These are phyloP conservation scores for Zygogramma bicolorata DNA, from an alignment of 2,888 invertebrate genomes.

Conservation along the genomic window DNA sequence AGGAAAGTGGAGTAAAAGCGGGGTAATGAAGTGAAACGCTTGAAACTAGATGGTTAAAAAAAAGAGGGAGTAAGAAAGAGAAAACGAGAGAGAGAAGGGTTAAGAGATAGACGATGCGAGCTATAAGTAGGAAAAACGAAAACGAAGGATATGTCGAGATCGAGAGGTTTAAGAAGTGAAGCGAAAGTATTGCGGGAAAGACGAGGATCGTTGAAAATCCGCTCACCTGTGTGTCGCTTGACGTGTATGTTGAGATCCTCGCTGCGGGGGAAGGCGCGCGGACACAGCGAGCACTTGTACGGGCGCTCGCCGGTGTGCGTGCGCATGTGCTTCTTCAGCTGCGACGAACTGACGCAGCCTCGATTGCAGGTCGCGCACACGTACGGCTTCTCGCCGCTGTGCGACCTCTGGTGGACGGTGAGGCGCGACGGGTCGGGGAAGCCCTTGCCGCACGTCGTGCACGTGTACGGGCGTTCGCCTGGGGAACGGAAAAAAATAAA, in stretches of 20 bases:
- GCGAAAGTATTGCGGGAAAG: too few species aligned
- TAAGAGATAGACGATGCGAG: too few species aligned
- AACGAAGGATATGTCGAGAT: too few species aligned
- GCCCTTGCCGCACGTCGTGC: constrained; percentile 66
- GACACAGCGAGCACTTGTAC: constrained; percentile 63
- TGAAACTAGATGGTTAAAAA: too few species aligned
- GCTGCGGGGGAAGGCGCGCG: constrained; percentile 61
- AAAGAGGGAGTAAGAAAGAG: too few species aligned
- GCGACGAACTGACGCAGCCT: constrained; percentile 65
- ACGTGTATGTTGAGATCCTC: constrained; percentile 64
- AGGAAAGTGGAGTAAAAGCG: too few species aligned
- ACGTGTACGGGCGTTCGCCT: constrained; percentile 65
- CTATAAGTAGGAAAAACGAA: too few species aligned
- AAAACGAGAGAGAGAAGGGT: too few species aligned
- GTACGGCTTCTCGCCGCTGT: constrained; percentile 67
- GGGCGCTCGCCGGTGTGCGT: constrained; percentile 69
- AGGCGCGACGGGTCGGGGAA: constrained; percentile 69
- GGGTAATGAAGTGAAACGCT: too few species aligned
- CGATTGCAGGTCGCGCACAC: constrained; percentile 61
- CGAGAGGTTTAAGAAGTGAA: too few species aligned
- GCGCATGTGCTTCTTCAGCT: constrained; percentile 66
- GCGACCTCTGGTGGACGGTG: constrained; percentile 67
- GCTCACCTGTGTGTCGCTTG: constrained; percentile 61
- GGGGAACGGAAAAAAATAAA: too few species aligned
- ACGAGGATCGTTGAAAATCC: too few species aligned